Conservation (phyloP, 2,888 invertebrate species). For the Agrenia bidenticulata region DNA sequence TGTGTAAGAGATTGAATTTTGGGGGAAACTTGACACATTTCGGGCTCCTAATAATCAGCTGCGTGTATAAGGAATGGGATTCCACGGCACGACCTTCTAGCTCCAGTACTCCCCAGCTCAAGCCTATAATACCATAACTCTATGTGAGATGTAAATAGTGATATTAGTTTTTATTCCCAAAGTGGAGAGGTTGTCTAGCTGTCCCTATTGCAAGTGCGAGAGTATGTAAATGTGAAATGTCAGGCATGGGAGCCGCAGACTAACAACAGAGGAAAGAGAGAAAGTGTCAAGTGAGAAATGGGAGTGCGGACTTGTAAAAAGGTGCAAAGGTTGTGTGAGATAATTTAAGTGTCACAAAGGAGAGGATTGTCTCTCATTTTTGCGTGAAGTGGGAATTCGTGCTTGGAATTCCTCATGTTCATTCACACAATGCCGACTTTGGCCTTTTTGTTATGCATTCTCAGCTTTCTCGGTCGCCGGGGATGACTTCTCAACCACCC, state of each 20-base stretch:
- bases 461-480: conserved; percentile 14
- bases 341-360: conserved; percentile 39
- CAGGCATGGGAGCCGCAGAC: too few relatives aligned
- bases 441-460: conserved; percentile 18
- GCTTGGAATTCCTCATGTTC: conserved; percentile 31
- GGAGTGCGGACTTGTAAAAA: conserved; percentile 31
- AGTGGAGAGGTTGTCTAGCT: too few relatives aligned
- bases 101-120: too few relatives aligned
- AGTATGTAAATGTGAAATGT: not conserved
- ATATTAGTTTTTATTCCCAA: too few relatives aligned
- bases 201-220: conserved; percentile 19
- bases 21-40: too few relatives aligned
- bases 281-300: conserved; percentile 1
- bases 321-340: conserved; percentile 29
- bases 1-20: too few relatives aligned
- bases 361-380: conserved; percentile 43
- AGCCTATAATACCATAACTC: too few relatives aligned
- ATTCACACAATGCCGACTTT: conserved; percentile 43
- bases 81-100: too few relatives aligned
- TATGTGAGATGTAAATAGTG: too few relatives aligned
- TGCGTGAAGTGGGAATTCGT: conserved; percentile 39
- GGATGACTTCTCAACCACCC: conserved; percentile 13
- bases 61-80: too few relatives aligned
- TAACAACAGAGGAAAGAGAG: too few relatives aligned
- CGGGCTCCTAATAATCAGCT: too few relatives aligned